Evolutionary conservation across 2,797 vertebrate genomes (phyloP).

Genomic region (Tapera naevia): DNA sequence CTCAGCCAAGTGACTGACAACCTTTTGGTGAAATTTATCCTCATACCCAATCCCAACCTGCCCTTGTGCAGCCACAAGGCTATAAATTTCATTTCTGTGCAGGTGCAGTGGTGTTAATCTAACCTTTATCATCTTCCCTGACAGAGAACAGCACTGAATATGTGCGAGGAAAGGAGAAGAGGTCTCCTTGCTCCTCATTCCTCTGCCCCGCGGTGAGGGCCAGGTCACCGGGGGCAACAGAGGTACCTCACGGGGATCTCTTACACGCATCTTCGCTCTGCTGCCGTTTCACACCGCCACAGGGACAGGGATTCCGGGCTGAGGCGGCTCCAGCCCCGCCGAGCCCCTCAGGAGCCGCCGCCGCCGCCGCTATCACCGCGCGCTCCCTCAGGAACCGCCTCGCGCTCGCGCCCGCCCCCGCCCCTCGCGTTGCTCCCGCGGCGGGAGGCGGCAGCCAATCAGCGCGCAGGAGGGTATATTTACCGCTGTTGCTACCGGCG

Average conservation of each 20-base stretch:
- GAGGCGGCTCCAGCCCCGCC: too few relatives aligned
- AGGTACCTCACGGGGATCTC: background rate
- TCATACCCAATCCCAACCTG: too few relatives aligned
- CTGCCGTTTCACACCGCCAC: background rate
- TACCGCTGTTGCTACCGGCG: constrained; percentile 49
- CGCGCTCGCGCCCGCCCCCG: too few relatives aligned
- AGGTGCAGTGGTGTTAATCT: background rate
- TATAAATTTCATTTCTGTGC: too few relatives aligned
- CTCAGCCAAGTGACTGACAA: too few relatives aligned
- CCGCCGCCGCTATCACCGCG: background rate
- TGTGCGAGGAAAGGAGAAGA: background rate
- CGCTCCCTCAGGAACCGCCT: background rate
- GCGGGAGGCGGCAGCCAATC: constrained; percentile 10
- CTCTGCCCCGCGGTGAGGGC: background rate
- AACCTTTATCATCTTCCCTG: background rate
- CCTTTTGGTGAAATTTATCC: too few relatives aligned
- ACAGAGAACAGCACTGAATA: background rate
- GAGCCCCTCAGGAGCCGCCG: too few relatives aligned
- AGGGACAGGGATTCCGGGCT: too few relatives aligned
- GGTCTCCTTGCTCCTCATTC: background rate
- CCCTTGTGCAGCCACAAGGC: too few relatives aligned
- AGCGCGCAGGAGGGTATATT: background rate
- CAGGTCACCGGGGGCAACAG: background rate
- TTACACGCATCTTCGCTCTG: background rate
- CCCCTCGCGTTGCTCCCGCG: constrained; percentile 43